Percentiles rank a stretch among this genome's conserved stretches.
These are phyloP conservation scores for Ceratosolen fusciceps DNA, from an alignment of 1,140 invertebrate species.

Conservation along the genomic window DNA sequence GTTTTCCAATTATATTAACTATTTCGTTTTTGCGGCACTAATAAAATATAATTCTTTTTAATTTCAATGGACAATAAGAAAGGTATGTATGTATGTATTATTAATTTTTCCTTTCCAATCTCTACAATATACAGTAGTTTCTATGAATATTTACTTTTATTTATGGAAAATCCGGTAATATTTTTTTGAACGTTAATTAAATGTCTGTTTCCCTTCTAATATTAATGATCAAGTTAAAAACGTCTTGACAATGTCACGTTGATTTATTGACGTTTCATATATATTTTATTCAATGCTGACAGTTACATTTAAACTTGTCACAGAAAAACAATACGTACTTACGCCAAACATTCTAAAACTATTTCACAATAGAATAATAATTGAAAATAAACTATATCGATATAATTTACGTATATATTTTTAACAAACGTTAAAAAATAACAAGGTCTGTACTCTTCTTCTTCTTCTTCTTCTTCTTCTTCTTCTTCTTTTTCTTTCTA, in stretches of 20 bases:
- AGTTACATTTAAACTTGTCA: slow-evolving; percentile 2
- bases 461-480: too few relatives aligned
- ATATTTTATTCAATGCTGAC: slow-evolving; percentile 17
- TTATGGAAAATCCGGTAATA: slow-evolving; percentile 15
- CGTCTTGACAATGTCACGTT: neutral
- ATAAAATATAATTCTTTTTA: slow-evolving; percentile 32
- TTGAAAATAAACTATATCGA: slow-evolving; percentile 22
- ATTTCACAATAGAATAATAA: neutral
- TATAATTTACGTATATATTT: slow-evolving; percentile 25
- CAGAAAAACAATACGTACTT: slow-evolving; percentile 1
- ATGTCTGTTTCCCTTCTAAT: neutral
- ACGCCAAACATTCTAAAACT: neutral
- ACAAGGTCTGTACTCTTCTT: slow-evolving; percentile 10
- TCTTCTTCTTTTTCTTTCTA: too few relatives aligned
- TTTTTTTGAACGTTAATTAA: neutral
- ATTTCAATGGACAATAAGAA: slow-evolving; percentile 34
- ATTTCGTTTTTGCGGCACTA: slow-evolving; percentile 20
- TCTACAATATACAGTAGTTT: too few relatives aligned
- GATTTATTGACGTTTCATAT: slow-evolving; percentile 13
- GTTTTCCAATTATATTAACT: slow-evolving; percentile 27
- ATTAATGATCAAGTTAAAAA: slow-evolving; percentile 28
- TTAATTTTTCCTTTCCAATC: too few relatives aligned
- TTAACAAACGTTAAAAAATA: slow-evolving; percentile 40
- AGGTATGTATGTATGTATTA: neutral
- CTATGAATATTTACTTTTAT: neutral